phyloP scores from a whole-genome alignment of 2,113 vertebrate genomes.

The Cololabis saira region DNA sequence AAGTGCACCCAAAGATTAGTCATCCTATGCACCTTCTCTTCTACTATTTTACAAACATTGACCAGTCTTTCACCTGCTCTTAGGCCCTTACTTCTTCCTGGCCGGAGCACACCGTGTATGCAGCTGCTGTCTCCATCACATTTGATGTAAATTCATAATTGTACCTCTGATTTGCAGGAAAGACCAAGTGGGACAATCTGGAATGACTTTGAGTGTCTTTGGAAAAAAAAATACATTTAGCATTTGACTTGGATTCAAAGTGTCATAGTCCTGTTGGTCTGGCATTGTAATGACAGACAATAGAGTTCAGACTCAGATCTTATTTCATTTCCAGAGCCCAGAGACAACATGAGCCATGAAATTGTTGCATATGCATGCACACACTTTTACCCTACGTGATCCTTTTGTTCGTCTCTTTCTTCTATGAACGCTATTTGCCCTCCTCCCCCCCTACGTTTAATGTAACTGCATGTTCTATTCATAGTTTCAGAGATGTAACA shows the following conservation, averaged over 20 bases:
- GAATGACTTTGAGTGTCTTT: slow-evolving; percentile 15
- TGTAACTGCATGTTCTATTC: slow-evolving; percentile 10
- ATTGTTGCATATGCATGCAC: slow-evolving; percentile 56
- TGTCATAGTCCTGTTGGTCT: slow-evolving; percentile 2
- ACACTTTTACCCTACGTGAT: slow-evolving; percentile 33
- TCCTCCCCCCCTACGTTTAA: slow-evolving; percentile 8
- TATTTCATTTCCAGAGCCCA: slow-evolving; percentile 20
- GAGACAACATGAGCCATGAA: slow-evolving; percentile 24
- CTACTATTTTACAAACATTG: too few relatives aligned
- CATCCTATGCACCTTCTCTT: too few relatives aligned
- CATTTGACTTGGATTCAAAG: slow-evolving; percentile 6
- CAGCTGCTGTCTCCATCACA: too few relatives aligned
- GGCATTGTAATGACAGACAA: slow-evolving; percentile 19
- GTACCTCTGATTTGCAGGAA: neutral
- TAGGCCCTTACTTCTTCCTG: too few relatives aligned
- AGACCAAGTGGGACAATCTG: slow-evolving; percentile 7
- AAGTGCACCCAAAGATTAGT: too few relatives aligned
- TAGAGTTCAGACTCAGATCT: slow-evolving; percentile 18
- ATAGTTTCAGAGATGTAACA: slow-evolving; percentile 7
- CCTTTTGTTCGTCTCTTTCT: slow-evolving; percentile 36
- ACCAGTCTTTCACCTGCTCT: too few relatives aligned
- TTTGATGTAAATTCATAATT: slow-evolving; percentile 1
- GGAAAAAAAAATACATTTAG: slow-evolving; percentile 19
- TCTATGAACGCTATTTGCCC: slow-evolving; percentile 31
- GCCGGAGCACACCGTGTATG: too few relatives aligned